Conservation (phyloP, 2,113 vertebrate genomes). For the Henicopernis longicauda region DNA sequence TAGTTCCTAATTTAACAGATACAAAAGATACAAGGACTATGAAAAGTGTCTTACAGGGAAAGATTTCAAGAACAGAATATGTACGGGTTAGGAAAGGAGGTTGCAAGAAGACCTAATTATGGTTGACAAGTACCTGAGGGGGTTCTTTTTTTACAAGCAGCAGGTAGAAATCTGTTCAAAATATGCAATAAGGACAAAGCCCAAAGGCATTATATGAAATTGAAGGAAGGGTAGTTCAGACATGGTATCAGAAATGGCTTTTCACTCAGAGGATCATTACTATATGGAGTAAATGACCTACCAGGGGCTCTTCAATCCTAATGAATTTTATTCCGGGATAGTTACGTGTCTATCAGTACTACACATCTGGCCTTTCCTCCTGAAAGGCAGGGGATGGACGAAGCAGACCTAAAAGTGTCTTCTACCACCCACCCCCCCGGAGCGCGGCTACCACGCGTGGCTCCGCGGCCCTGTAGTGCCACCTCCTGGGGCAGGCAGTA, state of each 20-base stretch:
- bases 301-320: neutral
- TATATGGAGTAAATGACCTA: neutral
- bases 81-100: constrained; percentile 42
- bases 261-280: neutral
- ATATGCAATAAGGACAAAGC: constrained; percentile 52
- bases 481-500: constrained; percentile 44
- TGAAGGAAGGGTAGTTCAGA: neutral
- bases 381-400: neutral
- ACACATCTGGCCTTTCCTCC: neutral
- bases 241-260: neutral
- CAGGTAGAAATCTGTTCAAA: constrained; percentile 42
- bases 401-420: neutral
- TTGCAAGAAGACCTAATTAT: constrained; percentile 60
- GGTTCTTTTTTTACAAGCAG: constrained; percentile 21
- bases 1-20: constrained; percentile 35
- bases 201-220: constrained; percentile 18
- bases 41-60: neutral
- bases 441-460: neutral
- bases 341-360: neutral
- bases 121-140: constrained; percentile 42
- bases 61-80: constrained; percentile 34
- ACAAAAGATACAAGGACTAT: constrained; percentile 17
- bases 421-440: neutral
- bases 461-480: constrained; percentile 39
- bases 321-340: neutral